phyloP scores from a whole-genome alignment of 2,113 vertebrate genomes.

The Pterocles gutturalis region DNA sequence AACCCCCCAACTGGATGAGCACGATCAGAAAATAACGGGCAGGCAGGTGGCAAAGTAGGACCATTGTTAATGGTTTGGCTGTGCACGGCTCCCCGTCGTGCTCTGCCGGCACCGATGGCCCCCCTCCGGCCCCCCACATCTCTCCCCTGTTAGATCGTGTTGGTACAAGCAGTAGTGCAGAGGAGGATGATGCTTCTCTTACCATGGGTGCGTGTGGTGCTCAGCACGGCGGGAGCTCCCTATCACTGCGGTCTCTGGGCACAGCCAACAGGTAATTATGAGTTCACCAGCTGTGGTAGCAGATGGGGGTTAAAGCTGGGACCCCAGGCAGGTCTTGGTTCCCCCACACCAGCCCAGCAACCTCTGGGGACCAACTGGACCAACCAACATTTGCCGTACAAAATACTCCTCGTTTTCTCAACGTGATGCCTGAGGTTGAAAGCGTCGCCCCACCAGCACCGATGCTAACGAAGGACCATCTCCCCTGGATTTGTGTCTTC shows the following conservation, averaged over 20 bases:
- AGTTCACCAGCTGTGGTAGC: rapidly evolving
- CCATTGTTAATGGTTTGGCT: not conserved
- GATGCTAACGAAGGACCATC: not conserved
- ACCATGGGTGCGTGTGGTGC: rapidly evolving
- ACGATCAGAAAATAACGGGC: rapidly evolving
- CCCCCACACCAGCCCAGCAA: rapidly evolving
- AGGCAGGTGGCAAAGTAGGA: not conserved
- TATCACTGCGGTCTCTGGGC: rapidly evolving
- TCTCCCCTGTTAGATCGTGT: not conserved
- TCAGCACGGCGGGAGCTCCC: not conserved
- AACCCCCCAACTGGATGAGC: not conserved
- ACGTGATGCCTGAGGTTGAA: not conserved
- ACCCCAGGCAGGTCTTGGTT: not conserved
- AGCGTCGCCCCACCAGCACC: not conserved
- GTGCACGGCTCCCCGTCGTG: not conserved
- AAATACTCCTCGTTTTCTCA: not conserved
- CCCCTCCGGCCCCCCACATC: rapidly evolving
- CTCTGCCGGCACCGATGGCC: not conserved
- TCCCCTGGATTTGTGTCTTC: not conserved
- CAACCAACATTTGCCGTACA: not conserved
- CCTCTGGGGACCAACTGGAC: not conserved
- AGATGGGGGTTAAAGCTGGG: not conserved
- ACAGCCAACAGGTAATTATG: not conserved
- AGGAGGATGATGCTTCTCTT: not conserved
- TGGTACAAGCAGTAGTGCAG: not conserved